Base-by-base conservation (phyloP, 92 coral and sea anemone genomes). In the Paragorgia papillata region DNA sequence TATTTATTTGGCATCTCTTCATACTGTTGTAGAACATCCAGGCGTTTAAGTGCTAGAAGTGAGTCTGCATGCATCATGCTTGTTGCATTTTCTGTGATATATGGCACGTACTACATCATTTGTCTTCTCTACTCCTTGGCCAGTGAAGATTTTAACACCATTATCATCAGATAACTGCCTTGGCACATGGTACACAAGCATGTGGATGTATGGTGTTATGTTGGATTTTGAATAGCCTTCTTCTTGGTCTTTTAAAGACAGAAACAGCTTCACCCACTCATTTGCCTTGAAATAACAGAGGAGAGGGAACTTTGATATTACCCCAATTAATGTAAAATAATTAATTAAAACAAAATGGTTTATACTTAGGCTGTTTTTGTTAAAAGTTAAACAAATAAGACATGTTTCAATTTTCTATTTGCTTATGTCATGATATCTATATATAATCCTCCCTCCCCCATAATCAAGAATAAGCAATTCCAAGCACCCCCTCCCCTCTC, bases 111-210 rank as follows among this genome's bases (percentile, higher is more conserved):
- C 58, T 22, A 51, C 58, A 22, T 51, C 58, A 51, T 51, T 51
- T 51, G 58, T 51, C 58, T 51, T 51, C 61, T 68, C 75, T 25
- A 68, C 75, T 22, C 75, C 75, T 41, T 68, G 75, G 25, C 59
- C 75, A 2, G 75, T 68, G 40, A 68, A 68, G 60, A 68, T 48
- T 68, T 68, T 68, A 26, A 68, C 21, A 9, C 75, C 75, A 68
- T 27, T 49, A 32, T 40, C 73, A 68, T 49, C 75, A 48, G 25
- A 26, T 22, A 68, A 18, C 21, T 37, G 27, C 27, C 27, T 68
- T 44, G 59, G 75, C n/a, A 68, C 58, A 49, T 68, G 75, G 59
- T 68, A 68, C 59, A 68, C 75, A 24, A 68, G 59, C n/a, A 68
- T 17, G 60, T 68, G 75, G 28, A 68, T 68, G 51, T 68, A 68